A percentile compares a stretch with the other conserved stretches of the same genome.
Conservation (phyloP, 1,140 invertebrate species). For the Psix sp. region DNA sequence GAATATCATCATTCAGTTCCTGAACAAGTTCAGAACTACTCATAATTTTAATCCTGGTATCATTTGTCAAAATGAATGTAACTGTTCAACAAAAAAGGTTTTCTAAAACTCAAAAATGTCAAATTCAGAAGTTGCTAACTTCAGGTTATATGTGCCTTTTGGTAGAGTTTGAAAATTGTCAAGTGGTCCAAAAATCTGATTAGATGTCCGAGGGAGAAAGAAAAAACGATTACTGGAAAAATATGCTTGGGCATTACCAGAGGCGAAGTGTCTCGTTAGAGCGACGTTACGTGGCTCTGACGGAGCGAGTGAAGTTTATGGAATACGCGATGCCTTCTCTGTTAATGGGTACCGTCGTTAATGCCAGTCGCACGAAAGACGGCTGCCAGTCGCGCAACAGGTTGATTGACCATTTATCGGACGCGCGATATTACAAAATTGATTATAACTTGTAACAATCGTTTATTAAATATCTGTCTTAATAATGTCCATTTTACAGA, state of each 20-base stretch:
- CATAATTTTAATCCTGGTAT: no score
- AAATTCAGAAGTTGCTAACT: no score
- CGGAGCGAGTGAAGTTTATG: constrained; percentile 63
- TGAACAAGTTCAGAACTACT: no score
- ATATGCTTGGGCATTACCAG: constrained; percentile 61
- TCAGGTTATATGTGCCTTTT: no score
- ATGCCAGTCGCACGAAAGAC: constrained; percentile 19
- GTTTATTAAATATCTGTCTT: no score
- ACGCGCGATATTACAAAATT: not conserved
- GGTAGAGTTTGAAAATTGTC: constrained; percentile 3
- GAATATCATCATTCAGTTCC: no score
- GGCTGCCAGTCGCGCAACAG: constrained; percentile 32
- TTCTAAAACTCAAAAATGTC: no score
- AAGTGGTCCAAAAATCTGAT: not conserved
- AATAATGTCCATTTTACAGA: no score
- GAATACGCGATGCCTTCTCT: constrained; percentile 64
- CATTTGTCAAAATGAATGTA: no score
- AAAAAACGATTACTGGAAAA: constrained; percentile 60
- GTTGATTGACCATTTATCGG: constrained; percentile 15
- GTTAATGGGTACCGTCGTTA: constrained; percentile 57
- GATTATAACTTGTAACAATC: not conserved
- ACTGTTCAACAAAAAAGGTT: no score
- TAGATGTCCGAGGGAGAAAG: constrained; percentile 26
- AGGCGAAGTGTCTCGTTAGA: constrained; percentile 63
- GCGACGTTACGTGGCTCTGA: constrained; percentile 54